Evolutionary conservation across 1,140 invertebrate genomes (phyloP).

Genomic region (Ceratosolen solmsi): DNA sequence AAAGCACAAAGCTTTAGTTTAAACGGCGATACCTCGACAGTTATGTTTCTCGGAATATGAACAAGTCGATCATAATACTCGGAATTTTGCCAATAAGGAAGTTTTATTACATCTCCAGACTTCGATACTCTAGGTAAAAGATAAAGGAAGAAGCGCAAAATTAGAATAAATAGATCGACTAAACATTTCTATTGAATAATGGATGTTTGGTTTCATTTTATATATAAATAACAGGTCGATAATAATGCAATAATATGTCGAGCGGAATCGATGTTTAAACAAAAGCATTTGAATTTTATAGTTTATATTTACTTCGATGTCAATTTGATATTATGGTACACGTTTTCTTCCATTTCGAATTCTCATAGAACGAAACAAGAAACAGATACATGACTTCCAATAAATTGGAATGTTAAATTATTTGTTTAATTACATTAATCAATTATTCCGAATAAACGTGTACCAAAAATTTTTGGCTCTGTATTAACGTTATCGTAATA

Average conservation of each 20-base stretch:
- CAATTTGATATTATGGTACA: no score
- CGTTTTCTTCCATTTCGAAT: no score
- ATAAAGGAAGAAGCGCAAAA: no score
- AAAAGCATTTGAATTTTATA: slow-evolving; percentile 12
- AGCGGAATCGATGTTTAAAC: slow-evolving; percentile 39
- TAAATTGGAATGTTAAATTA: no score
- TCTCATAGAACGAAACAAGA: no score
- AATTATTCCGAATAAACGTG: background rate
- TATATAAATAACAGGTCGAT: no score
- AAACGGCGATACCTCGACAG: slow-evolving; percentile 31
- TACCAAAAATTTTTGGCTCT: background rate
- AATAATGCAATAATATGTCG: background rate
- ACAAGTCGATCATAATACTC: slow-evolving; percentile 17
- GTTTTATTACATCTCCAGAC: background rate
- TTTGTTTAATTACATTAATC: background rate
- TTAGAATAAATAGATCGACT: no score
- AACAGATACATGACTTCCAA: no score
- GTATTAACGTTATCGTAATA: background rate
- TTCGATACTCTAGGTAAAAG: background rate
- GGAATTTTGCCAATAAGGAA: slow-evolving; percentile 24
- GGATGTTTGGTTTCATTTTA: no score
- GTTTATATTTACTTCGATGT: no score
- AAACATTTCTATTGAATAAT: no score
- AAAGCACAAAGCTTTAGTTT: slow-evolving; percentile 18
- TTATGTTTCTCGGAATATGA: background rate